Evolutionary conservation across 1,140 invertebrate species (phyloP).

Genomic region (Acromyrmex echinatior): DNA sequence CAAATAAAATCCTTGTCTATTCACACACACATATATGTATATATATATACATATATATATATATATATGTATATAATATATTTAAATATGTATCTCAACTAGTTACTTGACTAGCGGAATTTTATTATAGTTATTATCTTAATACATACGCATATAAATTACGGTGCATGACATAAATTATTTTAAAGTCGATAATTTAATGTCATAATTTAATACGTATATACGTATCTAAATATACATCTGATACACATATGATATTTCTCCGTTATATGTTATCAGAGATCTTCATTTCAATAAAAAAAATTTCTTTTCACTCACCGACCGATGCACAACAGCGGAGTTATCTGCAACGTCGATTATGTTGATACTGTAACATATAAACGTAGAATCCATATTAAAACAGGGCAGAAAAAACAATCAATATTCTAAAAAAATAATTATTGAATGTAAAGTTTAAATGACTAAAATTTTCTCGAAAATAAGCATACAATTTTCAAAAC

Average conservation of each 20-base stretch:
- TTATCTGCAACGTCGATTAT: not conserved
- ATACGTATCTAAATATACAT: no score
- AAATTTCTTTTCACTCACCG: not conserved
- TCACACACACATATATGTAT: no score
- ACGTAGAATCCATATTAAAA: not conserved
- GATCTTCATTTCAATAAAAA: not conserved
- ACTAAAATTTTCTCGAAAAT: no score
- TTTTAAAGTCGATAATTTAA: conserved; percentile 5
- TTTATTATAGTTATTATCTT: conserved; percentile 14
- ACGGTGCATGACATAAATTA: conserved; percentile 33
- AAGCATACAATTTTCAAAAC: no score
- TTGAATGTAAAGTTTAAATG: not conserved
- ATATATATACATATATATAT: no score
- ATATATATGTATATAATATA: not conserved
- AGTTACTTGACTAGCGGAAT: not conserved
- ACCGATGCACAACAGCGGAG: not conserved
- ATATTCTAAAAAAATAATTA: not conserved
- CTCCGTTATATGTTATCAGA: no score
- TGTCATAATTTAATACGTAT: no score
- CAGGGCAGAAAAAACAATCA: not conserved
- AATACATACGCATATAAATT: not conserved
- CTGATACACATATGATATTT: not conserved
- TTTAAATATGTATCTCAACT: not conserved
- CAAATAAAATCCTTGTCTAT: not conserved
- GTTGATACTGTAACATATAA: conserved; percentile 4